Conservation (phyloP, 2,888 invertebrate species). For the Tinea trinotella region DNA sequence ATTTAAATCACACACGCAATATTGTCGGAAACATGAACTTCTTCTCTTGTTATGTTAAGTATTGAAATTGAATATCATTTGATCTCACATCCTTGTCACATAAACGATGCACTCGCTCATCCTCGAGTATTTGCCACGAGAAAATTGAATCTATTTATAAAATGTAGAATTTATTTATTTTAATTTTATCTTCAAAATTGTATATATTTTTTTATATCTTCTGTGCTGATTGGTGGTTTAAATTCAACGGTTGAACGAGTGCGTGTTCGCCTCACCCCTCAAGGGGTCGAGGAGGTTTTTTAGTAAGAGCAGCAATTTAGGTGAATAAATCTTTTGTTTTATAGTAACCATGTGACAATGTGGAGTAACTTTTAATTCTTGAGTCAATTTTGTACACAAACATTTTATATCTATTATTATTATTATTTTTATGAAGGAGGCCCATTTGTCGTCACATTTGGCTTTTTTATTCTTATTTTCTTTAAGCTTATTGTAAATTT, state of each 20-base stretch:
- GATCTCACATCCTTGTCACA: conserved; percentile 69
- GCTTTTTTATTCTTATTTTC: conserved; percentile 10
- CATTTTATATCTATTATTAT: too few relatives aligned
- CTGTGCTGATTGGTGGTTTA: neutral
- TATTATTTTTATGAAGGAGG: neutral
- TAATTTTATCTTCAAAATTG: neutral
- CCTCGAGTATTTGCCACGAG: neutral
- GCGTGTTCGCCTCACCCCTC: too few relatives aligned
- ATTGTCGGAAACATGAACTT: neutral
- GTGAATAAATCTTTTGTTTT: too few relatives aligned
- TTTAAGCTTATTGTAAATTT: conserved; percentile 37
- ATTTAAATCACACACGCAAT: neutral
- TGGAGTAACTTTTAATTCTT: neutral
- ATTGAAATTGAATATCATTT: conserved; percentile 36
- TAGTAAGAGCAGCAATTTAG: too few relatives aligned
- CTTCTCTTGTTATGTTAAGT: conserved; percentile 53
- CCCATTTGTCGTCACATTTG: conserved; percentile 8
- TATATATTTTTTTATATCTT: conserved; percentile 6
- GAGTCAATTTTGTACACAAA: neutral
- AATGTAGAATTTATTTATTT: conserved; percentile 4
- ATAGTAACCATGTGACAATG: too few relatives aligned
- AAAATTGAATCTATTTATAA: neutral
- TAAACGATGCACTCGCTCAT: conserved; percentile 24
- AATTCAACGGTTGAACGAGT: neutral
- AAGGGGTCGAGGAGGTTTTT: too few relatives aligned